These are phyloP conservation scores for Dyspetes luteomarginatus DNA, from an alignment of 2,888 invertebrate species.

Conservation along the genomic window DNA sequence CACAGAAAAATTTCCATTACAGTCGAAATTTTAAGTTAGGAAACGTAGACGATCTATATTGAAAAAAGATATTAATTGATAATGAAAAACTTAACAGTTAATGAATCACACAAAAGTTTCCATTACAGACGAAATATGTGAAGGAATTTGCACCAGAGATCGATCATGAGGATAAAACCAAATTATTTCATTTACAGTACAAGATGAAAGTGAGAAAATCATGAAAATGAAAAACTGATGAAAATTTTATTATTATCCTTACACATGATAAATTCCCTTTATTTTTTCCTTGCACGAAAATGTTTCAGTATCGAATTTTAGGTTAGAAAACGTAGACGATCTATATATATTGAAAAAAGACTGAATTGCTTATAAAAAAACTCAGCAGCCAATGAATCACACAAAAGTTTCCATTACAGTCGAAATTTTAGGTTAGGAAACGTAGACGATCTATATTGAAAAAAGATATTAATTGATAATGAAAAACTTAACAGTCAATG, in stretches of 20 bases:
- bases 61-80: no score
- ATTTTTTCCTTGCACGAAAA: neutral
- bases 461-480: neutral
- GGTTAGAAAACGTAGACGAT: slow-evolving; percentile 31
- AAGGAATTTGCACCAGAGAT: neutral
- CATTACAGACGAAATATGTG: neutral
- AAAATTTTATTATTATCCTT: neutral
- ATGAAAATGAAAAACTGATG: neutral
- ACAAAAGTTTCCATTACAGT: no score
- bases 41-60: no score
- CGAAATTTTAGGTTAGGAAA: slow-evolving; percentile 32
- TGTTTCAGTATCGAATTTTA: neutral
- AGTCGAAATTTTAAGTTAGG: no score
- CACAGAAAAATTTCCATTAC: no score
- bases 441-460: no score
- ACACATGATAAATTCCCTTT: neutral
- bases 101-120: no score
- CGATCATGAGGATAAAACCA: neutral
- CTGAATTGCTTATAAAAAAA: no score
- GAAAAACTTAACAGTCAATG: neutral
- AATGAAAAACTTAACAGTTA: no score
- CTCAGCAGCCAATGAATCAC: no score
- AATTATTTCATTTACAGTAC: no score
- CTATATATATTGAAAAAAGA: neutral
- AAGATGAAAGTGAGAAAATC: no score